Evolutionary conservation across 30 jellyfish, hydroid and myxozoan genomes (phyloP).

Genomic region (Aurelia coerulea): DNA sequence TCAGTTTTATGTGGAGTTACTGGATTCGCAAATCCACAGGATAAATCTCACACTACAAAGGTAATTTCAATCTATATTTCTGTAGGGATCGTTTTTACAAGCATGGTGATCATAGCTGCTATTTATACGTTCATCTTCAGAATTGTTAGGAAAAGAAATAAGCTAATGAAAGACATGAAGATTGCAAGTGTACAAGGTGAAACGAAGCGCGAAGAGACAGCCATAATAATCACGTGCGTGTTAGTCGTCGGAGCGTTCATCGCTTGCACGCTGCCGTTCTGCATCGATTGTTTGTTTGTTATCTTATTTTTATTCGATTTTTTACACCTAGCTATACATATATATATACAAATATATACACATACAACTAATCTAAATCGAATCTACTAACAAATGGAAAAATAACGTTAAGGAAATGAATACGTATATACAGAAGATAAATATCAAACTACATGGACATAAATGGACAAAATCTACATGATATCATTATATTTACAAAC

Average conservation of each 20-base stretch:
- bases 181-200: too few relatives aligned
- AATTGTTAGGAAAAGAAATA: neutral
- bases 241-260: neutral
- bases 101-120: conserved; percentile 5
- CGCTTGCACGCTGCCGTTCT: neutral
- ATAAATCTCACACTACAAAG: neutral
- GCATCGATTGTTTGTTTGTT: too few relatives aligned
- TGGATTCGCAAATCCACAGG: conserved; percentile 19
- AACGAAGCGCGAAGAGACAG: neutral
- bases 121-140: conserved; percentile 10
- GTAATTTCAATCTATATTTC: neutral
- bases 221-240: neutral
- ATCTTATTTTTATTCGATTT: too few relatives aligned
- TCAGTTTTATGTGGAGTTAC: conserved; percentile 6
- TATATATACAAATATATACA: too few relatives aligned
- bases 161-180: neutral
- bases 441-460: too few relatives aligned
- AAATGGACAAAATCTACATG: too few relatives aligned
- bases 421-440: too few relatives aligned
- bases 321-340: too few relatives aligned
- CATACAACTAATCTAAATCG: too few relatives aligned
- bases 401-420: too few relatives aligned
- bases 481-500: too few relatives aligned
- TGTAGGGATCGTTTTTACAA: conserved; percentile 6
- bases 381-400: too few relatives aligned